phyloP scores from a whole-genome alignment of 1,140 invertebrate species.

The Oppia nitens region DNA sequence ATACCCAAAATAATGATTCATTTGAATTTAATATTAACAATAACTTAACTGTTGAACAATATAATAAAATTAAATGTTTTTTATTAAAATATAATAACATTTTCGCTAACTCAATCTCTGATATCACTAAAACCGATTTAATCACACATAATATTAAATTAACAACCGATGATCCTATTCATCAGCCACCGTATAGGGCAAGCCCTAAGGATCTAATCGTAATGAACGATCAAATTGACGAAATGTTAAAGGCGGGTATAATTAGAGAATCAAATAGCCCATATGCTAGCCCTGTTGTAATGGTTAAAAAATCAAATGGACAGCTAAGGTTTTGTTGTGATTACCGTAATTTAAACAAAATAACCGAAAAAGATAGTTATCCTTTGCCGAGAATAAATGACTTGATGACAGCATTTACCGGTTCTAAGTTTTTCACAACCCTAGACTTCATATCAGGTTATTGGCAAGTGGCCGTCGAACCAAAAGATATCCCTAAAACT shows the following conservation, averaged over 20 bases:
- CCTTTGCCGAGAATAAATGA: conserved; percentile 32
- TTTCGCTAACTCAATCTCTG: neutral
- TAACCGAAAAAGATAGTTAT: conserved; percentile 15
- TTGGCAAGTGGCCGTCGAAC: conserved; percentile 23
- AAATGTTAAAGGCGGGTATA: conserved; percentile 18
- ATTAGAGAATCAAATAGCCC: conserved; percentile 18
- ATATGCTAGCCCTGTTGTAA: conserved; percentile 18
- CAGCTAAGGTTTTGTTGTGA: conserved; percentile 7
- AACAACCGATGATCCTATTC: conserved; percentile 20
- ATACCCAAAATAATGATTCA: no score
- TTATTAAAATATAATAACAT: neutral
- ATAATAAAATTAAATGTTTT: no score
- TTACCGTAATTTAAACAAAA: conserved; percentile 15
- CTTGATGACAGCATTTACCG: conserved; percentile 26
- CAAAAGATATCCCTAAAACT: conserved; percentile 19
- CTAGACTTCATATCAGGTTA: conserved; percentile 30
- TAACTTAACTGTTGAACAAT: no score
- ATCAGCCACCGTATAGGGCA: conserved; percentile 11
- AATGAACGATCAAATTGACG: conserved; percentile 16
- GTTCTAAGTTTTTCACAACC: conserved; percentile 27
- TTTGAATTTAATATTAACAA: no score
- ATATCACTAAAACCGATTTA: conserved; percentile 20
- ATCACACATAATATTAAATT: conserved; percentile 23
- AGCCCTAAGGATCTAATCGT: conserved; percentile 8
- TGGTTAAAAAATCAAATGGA: conserved; percentile 18